These are phyloP conservation scores for Mylabris phalerata DNA, from an alignment of 1,140 invertebrate genomes.

Conservation along the genomic window DNA sequence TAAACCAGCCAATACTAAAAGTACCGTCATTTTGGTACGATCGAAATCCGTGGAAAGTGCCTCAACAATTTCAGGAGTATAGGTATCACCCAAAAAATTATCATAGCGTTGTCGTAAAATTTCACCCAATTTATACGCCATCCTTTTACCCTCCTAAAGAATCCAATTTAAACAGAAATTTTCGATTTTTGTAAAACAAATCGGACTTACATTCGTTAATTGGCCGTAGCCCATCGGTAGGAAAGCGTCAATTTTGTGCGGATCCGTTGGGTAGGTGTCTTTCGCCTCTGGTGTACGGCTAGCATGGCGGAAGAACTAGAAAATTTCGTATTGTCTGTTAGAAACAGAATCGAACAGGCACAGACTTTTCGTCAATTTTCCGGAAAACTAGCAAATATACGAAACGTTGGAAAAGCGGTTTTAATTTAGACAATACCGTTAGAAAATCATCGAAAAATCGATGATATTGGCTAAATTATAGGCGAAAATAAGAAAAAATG, in stretches of 20 bases:
- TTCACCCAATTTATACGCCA: slow-evolving; percentile 56
- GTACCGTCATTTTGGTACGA: slow-evolving; percentile 55
- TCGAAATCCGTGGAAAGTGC: slow-evolving; percentile 42
- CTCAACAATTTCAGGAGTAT: slow-evolving; percentile 45
- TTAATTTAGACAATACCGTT: no score
- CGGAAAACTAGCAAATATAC: no score
- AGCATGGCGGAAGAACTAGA: slow-evolving; percentile 35
- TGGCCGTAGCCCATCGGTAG: slow-evolving; percentile 32
- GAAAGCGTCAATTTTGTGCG: slow-evolving; percentile 29
- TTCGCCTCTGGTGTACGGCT: slow-evolving; percentile 33
- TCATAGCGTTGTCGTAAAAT: slow-evolving; percentile 55
- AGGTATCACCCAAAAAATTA: slow-evolving; percentile 52
- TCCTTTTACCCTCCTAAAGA: slow-evolving; percentile 36
- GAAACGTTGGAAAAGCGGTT: no score
- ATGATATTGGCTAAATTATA: no score
- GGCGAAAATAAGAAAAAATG: no score
- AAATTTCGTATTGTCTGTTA: background rate
- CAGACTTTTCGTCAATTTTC: no score
- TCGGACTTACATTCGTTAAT: slow-evolving; percentile 31
- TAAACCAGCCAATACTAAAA: slow-evolving; percentile 50
- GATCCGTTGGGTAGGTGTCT: slow-evolving; percentile 31
- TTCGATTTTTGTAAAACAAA: background rate
- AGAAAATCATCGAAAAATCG: no score
- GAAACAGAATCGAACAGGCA: no score
- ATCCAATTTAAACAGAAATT: slow-evolving; percentile 1